phyloP scores from a whole-genome alignment of 92 coral and sea anemone genomes.

The Hydrozoanthus gracilis region DNA sequence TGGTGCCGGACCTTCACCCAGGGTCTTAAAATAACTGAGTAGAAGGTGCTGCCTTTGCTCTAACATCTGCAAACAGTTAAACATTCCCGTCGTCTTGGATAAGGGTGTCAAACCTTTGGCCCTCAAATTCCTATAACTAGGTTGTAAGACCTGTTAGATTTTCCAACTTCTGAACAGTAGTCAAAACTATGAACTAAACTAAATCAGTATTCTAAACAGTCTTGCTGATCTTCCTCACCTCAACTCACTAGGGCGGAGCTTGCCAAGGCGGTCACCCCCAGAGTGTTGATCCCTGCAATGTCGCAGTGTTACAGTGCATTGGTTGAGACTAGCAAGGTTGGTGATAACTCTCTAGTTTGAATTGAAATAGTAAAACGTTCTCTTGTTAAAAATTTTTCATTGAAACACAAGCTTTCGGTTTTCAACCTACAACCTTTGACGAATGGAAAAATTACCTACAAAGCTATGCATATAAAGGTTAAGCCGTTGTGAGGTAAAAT shows the following conservation, averaged over 20 bases:
- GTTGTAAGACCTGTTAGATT: background rate
- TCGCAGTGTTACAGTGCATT: conserved; percentile 75
- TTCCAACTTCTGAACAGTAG: background rate
- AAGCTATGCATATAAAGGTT: too few species aligned
- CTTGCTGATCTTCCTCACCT: background rate
- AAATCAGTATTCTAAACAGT: background rate
- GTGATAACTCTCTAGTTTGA: background rate
- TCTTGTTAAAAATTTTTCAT: too few species aligned
- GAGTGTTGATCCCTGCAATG: conserved; percentile 84
- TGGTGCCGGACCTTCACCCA: too few species aligned
- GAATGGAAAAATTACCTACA: too few species aligned
- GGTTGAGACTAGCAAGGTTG: conserved; percentile 57
- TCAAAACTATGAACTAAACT: background rate
- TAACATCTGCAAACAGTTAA: too few species aligned
- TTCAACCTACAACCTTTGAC: too few species aligned
- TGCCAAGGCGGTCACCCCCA: conserved; percentile 72
- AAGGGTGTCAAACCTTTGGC: background rate
- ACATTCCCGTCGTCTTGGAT: too few species aligned
- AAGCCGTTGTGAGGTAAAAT: too few species aligned
- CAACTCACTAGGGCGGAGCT: conserved; percentile 68
- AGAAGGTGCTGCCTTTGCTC: too few species aligned
- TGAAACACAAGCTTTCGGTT: too few species aligned
- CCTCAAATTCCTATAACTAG: background rate
- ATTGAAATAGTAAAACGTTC: too few species aligned
- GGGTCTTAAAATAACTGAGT: too few species aligned